phyloP scores from a whole-genome alignment of 2,888 invertebrate species.

The Xanthorhoe spadicearia region DNA sequence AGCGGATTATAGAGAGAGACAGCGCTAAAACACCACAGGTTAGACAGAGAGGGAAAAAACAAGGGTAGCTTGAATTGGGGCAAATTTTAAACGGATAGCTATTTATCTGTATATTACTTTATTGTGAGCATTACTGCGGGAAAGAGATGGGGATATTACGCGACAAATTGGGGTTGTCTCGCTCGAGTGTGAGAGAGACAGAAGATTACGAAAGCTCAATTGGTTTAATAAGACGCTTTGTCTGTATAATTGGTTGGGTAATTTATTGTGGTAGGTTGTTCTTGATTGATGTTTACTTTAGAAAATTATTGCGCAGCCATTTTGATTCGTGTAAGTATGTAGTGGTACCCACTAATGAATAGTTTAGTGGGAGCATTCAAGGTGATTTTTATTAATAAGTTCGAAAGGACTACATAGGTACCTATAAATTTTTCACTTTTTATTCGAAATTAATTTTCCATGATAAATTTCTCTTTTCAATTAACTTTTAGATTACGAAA shows the following conservation, averaged over 20 bases:
- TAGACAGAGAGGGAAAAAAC: conserved; percentile 72
- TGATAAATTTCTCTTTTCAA: too few relatives aligned
- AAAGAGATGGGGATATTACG: conserved; percentile 29
- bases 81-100: conserved; percentile 82
- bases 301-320: conserved; percentile 60
- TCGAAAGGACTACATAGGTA: not conserved
- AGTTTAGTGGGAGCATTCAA: conserved; percentile 18
- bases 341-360: conserved; percentile 35
- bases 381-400: conserved; percentile 16
- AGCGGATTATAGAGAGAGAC: conserved; percentile 64
- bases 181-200: conserved; percentile 48
- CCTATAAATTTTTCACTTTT: too few relatives aligned
- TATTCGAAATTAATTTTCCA: too few relatives aligned
- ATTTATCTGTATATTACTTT: conserved; percentile 83
- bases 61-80: conserved; percentile 79
- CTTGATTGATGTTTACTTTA: conserved; percentile 68
- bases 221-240: conserved; percentile 68
- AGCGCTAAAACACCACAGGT: conserved; percentile 45
- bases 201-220: conserved; percentile 64
- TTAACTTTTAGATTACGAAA: too few relatives aligned
- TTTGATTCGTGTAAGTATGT: conserved; percentile 41
- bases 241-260: conserved; percentile 65
- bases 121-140: conserved; percentile 79
- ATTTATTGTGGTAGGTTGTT: conserved; percentile 57
- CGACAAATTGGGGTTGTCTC: conserved; percentile 67